Conservation (phyloP, 2,888 invertebrate species). For the Trisateles emortualis region DNA sequence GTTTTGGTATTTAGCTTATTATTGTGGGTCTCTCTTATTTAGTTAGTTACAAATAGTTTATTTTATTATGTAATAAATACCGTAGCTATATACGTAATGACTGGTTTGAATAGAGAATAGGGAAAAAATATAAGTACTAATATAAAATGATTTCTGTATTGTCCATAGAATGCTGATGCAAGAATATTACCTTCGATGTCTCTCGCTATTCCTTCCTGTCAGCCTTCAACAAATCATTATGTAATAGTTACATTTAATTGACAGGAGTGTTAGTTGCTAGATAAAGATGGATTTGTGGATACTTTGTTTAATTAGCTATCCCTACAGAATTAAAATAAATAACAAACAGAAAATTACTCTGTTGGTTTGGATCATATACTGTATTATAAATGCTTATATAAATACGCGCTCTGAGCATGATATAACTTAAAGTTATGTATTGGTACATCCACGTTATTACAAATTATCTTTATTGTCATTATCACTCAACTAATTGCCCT, state of each 20-base stretch:
- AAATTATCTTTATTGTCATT: slow-evolving; percentile 36
- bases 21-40: slow-evolving; percentile 9
- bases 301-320: slow-evolving; percentile 15
- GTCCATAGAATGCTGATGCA: slow-evolving; percentile 74
- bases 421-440: slow-evolving; percentile 11
- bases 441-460: slow-evolving; percentile 28
- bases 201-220: slow-evolving; percentile 63
- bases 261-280: slow-evolving; percentile 43
- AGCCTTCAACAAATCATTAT: slow-evolving; percentile 68
- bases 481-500: slow-evolving; percentile 18
- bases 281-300: slow-evolving; percentile 40
- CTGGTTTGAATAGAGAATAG: not conserved
- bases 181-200: slow-evolving; percentile 69
- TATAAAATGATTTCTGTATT: slow-evolving; percentile 65
- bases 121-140: slow-evolving; percentile 6
- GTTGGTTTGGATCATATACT: slow-evolving; percentile 7
- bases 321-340: not conserved
- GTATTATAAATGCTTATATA: slow-evolving; percentile 10
- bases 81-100: not conserved
- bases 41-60: slow-evolving; percentile 1
- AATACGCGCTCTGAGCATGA: slow-evolving; percentile 4
- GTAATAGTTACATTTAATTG: slow-evolving; percentile 60
- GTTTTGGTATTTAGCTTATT: slow-evolving; percentile 1
- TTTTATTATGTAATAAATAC: not conserved
- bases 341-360: slow-evolving; percentile 14